phyloP scores from a whole-genome alignment of 1,140 invertebrate genomes.

The Orussus abietinus region DNA sequence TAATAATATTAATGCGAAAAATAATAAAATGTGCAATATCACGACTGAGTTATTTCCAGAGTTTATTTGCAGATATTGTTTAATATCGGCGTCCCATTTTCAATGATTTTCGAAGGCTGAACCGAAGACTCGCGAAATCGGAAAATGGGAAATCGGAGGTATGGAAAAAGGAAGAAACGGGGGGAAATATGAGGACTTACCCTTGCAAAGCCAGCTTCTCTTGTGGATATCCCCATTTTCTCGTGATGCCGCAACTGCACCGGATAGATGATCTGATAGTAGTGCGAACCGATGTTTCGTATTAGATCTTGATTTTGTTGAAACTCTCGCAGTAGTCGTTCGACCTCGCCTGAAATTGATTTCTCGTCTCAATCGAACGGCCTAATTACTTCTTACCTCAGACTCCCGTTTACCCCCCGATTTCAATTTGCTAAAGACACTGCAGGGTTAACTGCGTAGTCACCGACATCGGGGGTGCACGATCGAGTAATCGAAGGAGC shows the following conservation, averaged over 20 bases:
- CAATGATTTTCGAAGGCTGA: too few species aligned
- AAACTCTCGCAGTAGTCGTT: conserved; percentile 80
- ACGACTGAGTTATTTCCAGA: too few species aligned
- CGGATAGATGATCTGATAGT: conserved; percentile 92
- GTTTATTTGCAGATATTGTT: too few species aligned
- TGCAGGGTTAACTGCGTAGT: too few species aligned
- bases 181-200: conserved; percentile 52
- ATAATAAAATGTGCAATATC: too few species aligned
- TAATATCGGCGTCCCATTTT: too few species aligned
- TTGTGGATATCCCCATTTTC: conserved; percentile 90
- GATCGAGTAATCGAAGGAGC: too few species aligned
- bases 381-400: too few species aligned
- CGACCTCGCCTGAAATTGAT: conserved; percentile 73
- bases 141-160: conserved; percentile 1
- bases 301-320: conserved; percentile 89
- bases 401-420: too few species aligned
- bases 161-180: conserved; percentile 7
- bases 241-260: conserved; percentile 90
- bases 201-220: conserved; percentile 79
- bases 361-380: conserved; percentile 22
- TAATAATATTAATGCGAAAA: too few species aligned
- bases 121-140: not conserved
- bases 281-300: conserved; percentile 81
- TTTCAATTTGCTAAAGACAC: too few species aligned
- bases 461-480: too few species aligned